Conservation (phyloP, 2,888 invertebrate genomes). For the Cryptocephalus moraei region DNA sequence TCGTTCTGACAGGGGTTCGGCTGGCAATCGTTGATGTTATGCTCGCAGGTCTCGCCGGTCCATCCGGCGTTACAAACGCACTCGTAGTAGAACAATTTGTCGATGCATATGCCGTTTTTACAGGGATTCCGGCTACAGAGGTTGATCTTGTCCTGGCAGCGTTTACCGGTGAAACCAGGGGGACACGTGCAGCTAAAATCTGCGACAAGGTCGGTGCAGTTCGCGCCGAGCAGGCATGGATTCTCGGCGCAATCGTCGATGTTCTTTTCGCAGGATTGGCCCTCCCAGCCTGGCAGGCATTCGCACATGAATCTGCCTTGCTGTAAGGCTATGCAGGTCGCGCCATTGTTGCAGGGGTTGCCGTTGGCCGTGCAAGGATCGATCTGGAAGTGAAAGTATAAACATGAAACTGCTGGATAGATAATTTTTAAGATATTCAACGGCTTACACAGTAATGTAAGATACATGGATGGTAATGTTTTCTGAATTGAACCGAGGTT, state of each 20-base stretch:
- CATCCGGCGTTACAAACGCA: conserved; percentile 91
- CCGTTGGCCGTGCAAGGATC: conserved; percentile 84
- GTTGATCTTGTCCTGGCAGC: conserved; percentile 92
- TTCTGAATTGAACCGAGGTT: too few relatives aligned
- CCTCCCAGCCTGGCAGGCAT: conserved; percentile 95
- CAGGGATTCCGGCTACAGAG: conserved; percentile 85
- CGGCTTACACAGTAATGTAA: too few relatives aligned
- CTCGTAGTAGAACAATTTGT: conserved; percentile 74
- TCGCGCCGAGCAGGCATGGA: conserved; percentile 81
- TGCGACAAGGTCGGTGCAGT: conserved; percentile 88
- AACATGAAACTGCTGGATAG: background rate
- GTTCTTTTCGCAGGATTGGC: conserved; percentile 87
- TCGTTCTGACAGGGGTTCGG: conserved; percentile 84
- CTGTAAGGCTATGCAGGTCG: conserved; percentile 77
- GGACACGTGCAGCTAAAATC: conserved; percentile 93
- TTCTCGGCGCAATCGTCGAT: conserved; percentile 88
- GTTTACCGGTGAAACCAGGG: conserved; percentile 88
- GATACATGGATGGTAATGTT: too few relatives aligned
- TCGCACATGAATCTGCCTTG: conserved; percentile 92
- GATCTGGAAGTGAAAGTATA: conserved; percentile 46
- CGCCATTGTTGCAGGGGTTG: conserved; percentile 86
- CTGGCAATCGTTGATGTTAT: conserved; percentile 85
- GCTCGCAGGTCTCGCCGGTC: conserved; percentile 77
- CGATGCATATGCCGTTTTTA: conserved; percentile 86
- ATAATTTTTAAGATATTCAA: background rate